Evolutionary conservation across 2,797 vertebrate species (phyloP).

Genomic region (Syngnathus rostellatus): DNA sequence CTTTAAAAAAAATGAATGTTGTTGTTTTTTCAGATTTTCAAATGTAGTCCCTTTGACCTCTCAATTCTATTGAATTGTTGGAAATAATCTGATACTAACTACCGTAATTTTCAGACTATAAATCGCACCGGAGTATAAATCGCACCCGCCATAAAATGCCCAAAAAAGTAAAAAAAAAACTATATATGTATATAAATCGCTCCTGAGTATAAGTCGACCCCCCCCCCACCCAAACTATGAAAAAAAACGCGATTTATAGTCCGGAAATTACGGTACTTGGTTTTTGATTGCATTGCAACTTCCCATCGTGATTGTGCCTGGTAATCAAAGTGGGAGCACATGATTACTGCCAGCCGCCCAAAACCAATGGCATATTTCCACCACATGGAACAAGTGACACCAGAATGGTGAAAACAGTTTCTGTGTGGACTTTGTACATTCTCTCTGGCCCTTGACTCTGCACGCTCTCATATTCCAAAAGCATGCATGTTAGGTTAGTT

Average conservation of each 20-base stretch:
- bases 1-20: neutral
- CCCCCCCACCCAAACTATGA: too few relatives aligned
- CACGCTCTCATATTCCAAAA: neutral
- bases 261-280: neutral
- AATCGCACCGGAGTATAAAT: too few relatives aligned
- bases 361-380: conserved; percentile 34
- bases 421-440: neutral
- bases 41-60: conserved; percentile 3
- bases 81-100: conserved; percentile 14
- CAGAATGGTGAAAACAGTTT: neutral
- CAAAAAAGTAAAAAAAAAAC: too few relatives aligned
- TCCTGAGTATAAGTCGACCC: too few relatives aligned
- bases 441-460: neutral
- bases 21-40: neutral
- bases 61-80: conserved; percentile 18
- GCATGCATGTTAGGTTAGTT: neutral
- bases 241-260: too few relatives aligned
- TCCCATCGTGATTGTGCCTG: conserved; percentile 42
- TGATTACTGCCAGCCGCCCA: conserved; percentile 42
- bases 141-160: too few relatives aligned
- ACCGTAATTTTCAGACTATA: too few relatives aligned
- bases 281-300: conserved; percentile 29
- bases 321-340: conserved; percentile 42
- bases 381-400: conserved; percentile 36
- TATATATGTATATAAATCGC: too few relatives aligned